Base-by-base conservation (phyloP, 2,113 vertebrate genomes). In the Hippocampus comes region DNA sequence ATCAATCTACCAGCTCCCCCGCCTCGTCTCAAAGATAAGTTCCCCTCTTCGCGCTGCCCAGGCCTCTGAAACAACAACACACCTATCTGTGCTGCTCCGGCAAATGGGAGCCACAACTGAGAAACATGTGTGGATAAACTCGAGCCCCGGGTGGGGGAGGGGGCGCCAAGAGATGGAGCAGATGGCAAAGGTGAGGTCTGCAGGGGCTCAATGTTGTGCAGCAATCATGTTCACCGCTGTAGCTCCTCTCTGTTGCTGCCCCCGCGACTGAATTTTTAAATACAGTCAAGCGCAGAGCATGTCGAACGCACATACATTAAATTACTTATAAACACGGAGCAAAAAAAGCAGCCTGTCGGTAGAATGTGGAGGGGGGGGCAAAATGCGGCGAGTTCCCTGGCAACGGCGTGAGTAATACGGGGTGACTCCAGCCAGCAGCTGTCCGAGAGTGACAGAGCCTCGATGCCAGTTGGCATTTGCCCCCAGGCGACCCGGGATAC, bases 121-220 rank as follows among this genome's bases (percentile, higher is more conserved):
- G 82, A 34, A 91, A 87, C 87, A 89, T 84, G 84, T 90, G 86
- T 85, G 85, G 85, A 88, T 84, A 82, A 81, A 86, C 82, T 79
- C 11, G 73, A 77, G 77, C 0, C 55, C 4, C 23, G 41, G 41
- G 57, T 66, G 48, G 21, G 23, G 56, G 23, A 20, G 69, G 49
- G 60, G 69, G 60, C 30, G 1, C 34, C 17, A 20, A 70, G 73
- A 55, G 74, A 80, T 74, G 41, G 27, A 83, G 82, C 81, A 87
- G 83, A 84, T 84, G 87, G 82, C 84, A 85, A 84, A 88, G 84
- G 81, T 82, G 83, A 88, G 71, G 72, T 78, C 80, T 73, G 53
- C 27, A 6, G 81, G 70, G 79, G 61, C 60, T 41, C 15, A 67
- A 71, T 73, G 69, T 78, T 72, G 65, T 84, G 73, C 68, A 17